Conservation (phyloP, 2,113 vertebrate genomes). For the Halichoerus grypus region DNA sequence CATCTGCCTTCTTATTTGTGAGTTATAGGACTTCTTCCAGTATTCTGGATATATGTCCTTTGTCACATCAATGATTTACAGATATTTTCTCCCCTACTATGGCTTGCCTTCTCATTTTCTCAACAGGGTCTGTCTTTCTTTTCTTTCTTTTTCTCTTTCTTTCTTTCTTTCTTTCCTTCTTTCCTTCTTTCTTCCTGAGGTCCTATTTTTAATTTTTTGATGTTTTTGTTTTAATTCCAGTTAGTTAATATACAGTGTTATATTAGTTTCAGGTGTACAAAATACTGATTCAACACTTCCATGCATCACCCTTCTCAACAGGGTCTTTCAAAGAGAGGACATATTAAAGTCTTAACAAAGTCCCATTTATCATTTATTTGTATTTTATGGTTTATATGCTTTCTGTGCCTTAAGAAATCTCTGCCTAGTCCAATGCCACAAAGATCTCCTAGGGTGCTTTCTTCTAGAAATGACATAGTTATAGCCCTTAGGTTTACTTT, state of each 20-base stretch:
- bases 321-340: background rate
- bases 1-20: conserved; percentile 11
- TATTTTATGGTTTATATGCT: background rate
- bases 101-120: conserved; percentile 26
- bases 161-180: background rate
- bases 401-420: conserved; percentile 8
- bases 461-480: background rate
- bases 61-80: conserved; percentile 48
- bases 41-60: background rate
- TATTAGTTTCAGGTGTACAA: background rate
- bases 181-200: background rate
- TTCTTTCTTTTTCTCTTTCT: background rate
- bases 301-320: conserved; percentile 12
- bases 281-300: background rate
- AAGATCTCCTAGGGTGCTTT: background rate
- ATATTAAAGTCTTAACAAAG: background rate
- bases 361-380: conserved; percentile 12
- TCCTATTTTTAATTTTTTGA: background rate
- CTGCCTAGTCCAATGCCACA: background rate
- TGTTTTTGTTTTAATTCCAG: background rate
- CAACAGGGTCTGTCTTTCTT: background rate
- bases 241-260: background rate
- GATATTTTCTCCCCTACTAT: background rate
- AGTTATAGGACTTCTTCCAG: background rate
- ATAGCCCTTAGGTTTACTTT: background rate